Conservation (phyloP, 30 jellyfish, hydroid and myxozoan species). For the Aurelia aurita complex sp. Pacific region DNA sequence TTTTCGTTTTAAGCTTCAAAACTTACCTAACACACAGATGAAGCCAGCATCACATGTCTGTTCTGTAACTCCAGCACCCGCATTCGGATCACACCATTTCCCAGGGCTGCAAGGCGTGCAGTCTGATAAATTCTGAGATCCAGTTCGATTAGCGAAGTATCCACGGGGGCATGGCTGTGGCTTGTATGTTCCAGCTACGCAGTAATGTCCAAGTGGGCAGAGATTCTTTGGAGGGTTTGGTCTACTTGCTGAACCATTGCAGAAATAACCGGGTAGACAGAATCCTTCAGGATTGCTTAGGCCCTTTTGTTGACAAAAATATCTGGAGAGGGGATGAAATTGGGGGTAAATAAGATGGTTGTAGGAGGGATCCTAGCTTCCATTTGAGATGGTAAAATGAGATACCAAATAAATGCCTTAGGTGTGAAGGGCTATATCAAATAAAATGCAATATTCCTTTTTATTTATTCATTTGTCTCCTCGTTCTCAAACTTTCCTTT, state of each 20-base stretch:
- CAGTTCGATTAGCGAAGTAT: conserved; percentile 73
- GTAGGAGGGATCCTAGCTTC: no score
- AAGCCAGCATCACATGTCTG: conserved; percentile 87
- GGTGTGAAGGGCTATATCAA: no score
- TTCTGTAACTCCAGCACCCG: conserved; percentile 90
- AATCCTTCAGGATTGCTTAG: conserved; percentile 90
- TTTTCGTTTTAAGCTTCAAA: no score
- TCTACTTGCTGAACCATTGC: conserved; percentile 87
- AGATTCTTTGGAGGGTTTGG: conserved; percentile 74
- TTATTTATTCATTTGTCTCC: no score
- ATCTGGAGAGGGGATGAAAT: conserved; percentile 35
- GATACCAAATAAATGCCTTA: no score
- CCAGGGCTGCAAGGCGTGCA: conserved; percentile 98
- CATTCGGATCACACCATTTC: conserved; percentile 96
- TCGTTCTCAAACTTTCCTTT: no score
- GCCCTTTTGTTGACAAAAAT: conserved; percentile 82
- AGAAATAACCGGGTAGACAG: conserved; percentile 88
- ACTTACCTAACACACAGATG: conserved; percentile 82
- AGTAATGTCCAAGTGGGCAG: conserved; percentile 94
- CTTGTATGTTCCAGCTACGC: conserved; percentile 82
- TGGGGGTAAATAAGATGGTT: not conserved
- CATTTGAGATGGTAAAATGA: no score
- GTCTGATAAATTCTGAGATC: conserved; percentile 60
- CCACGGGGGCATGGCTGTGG: conserved; percentile 96
- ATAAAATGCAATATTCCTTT: no score